A percentile compares a stretch with the other conserved stretches of the same genome.
Conservation (phyloP, 1,140 invertebrate genomes). For the Drosophila erecta region DNA sequence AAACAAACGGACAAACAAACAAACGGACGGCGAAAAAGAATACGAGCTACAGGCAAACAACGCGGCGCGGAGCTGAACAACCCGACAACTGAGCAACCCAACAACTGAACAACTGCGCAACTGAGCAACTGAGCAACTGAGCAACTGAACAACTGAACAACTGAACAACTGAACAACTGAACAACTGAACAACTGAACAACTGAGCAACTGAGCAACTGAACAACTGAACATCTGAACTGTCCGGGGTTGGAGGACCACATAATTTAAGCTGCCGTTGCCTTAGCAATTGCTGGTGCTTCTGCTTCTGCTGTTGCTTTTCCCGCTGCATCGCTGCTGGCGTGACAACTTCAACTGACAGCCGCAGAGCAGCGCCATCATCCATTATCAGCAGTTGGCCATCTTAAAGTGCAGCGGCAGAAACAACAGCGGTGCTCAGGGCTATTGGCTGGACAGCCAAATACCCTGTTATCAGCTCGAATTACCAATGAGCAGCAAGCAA, state of each 20-base stretch:
- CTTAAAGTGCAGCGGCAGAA: conserved; percentile 75
- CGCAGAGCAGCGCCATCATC: conserved; percentile 78
- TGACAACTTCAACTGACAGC: conserved; percentile 82
- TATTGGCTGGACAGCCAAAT: not conserved
- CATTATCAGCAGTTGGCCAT: conserved; percentile 83
- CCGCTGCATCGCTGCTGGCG: conserved; percentile 59
- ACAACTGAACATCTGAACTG: conserved; percentile 17
- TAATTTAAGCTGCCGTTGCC: conserved; percentile 75
- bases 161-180: conserved; percentile 15
- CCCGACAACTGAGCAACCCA: conserved; percentile 18
- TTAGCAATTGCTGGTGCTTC: conserved; percentile 33
- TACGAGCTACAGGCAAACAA: conserved; percentile 57
- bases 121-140: not conserved
- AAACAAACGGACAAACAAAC: conserved; percentile 63
- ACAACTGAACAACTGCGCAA: not conserved
- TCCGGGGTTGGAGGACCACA: conserved; percentile 26
- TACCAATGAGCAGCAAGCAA: too few species aligned
- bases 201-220: conserved; percentile 10
- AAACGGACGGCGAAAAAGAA: conserved; percentile 47
- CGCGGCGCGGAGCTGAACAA: conserved; percentile 24
- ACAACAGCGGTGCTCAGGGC: conserved; percentile 12
- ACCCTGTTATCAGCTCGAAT: not conserved
- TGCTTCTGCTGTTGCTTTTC: conserved; percentile 24
- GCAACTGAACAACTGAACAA: conserved; percentile 13
- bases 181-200: conserved; percentile 13